Conservation (phyloP, 2,113 vertebrate genomes). For the Hemibagrus wyckioides region DNA sequence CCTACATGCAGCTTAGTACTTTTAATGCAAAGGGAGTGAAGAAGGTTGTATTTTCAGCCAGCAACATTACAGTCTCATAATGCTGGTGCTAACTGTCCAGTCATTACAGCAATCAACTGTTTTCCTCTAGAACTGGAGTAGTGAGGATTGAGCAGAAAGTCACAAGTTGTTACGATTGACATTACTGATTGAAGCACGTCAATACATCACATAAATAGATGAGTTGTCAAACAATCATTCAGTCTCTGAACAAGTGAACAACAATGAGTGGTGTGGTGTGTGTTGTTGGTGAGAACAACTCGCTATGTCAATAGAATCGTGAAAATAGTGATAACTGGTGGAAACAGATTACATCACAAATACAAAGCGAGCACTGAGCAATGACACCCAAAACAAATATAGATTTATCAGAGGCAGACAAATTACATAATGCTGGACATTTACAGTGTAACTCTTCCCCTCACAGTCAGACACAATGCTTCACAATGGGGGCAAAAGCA, state of each 20-base stretch:
- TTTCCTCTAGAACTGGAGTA: background rate
- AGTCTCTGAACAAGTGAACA: constrained; percentile 41
- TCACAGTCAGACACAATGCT: constrained; percentile 52
- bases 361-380: constrained; percentile 51
- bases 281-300: constrained; percentile 16
- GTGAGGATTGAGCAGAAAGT: background rate
- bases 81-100: background rate
- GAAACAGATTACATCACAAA: constrained; percentile 47
- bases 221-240: constrained; percentile 52
- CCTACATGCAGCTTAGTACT: background rate
- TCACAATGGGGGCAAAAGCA: constrained; percentile 46
- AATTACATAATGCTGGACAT: constrained; percentile 29
- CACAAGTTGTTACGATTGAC: background rate
- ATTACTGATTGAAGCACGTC: background rate
- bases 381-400: constrained; percentile 49
- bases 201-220: constrained; percentile 29
- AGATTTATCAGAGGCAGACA: constrained; percentile 49
- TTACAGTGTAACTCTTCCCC: constrained; percentile 38
- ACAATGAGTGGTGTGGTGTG: constrained; percentile 37
- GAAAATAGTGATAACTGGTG: constrained; percentile 46
- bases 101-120: background rate
- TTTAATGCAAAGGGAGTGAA: background rate
- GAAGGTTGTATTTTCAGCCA: background rate
- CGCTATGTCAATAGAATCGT: constrained; percentile 31
- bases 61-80: background rate